Conservation (phyloP, 2,113 vertebrate genomes). For the Seriola rivoliana region DNA sequence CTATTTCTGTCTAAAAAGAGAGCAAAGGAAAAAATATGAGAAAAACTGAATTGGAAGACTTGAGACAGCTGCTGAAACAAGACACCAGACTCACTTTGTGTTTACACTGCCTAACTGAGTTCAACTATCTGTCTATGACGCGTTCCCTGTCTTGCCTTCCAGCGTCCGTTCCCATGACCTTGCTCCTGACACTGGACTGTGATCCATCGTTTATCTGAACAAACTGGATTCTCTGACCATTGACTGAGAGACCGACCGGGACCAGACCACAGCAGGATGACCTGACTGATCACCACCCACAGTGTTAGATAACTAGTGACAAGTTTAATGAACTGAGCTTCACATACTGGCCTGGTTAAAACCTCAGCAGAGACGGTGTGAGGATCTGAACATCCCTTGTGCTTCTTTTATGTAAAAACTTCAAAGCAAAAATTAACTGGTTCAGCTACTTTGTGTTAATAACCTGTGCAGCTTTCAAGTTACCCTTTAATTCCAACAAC, state of each 20-base stretch:
- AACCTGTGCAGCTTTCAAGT: background rate
- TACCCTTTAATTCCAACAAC: background rate
- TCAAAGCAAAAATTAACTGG: background rate
- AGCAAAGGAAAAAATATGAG: background rate
- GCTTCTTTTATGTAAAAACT: background rate
- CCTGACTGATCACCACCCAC: constrained; percentile 16
- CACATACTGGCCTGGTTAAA: background rate
- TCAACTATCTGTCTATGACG: constrained; percentile 59
- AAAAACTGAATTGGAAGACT: constrained; percentile 45
- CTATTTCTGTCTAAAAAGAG: constrained; percentile 10
- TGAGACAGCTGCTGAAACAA: constrained; percentile 69
- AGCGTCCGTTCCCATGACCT: constrained; percentile 80
- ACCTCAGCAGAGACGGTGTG: background rate
- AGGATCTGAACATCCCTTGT: background rate
- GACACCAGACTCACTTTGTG: constrained; percentile 63
- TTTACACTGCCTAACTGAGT: constrained; percentile 66
- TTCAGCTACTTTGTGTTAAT: background rate
- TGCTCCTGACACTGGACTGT: constrained; percentile 57
- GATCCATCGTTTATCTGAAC: constrained; percentile 57
- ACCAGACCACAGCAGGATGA: constrained; percentile 18
- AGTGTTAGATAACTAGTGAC: background rate
- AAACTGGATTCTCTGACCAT: constrained; percentile 50
- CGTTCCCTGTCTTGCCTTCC: constrained; percentile 43
- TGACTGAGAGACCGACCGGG: constrained; percentile 10
- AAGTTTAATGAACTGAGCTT: background rate